Evolutionary conservation across 1,140 invertebrate species (phyloP).

Genomic region (Drosophila lowei): DNA sequence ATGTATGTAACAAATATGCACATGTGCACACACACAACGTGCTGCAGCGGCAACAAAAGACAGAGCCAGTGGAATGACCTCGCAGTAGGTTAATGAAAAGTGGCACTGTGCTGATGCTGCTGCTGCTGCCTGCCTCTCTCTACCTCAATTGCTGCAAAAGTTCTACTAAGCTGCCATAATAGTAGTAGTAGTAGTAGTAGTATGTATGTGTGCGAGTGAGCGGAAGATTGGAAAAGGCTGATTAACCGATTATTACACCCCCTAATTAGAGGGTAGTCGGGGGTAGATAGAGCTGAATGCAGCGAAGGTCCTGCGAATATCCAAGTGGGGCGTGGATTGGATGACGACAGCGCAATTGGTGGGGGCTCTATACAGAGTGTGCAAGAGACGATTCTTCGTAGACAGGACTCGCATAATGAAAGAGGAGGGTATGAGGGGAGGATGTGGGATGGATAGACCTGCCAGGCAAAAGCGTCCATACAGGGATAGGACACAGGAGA

Average conservation of each 20-base stretch:
- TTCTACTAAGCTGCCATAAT: background rate
- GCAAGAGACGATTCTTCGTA: too few relatives aligned
- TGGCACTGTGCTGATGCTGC: constrained; percentile 24
- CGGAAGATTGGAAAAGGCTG: background rate
- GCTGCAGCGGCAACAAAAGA: constrained; percentile 34
- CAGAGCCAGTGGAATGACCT: constrained; percentile 74
- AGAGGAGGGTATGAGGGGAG: too few relatives aligned
- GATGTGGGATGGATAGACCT: too few relatives aligned
- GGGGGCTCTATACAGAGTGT: too few relatives aligned
- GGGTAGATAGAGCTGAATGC: too few relatives aligned
- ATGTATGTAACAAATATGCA: constrained; percentile 16
- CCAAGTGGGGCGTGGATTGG: too few relatives aligned
- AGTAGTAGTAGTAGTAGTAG: too few relatives aligned
- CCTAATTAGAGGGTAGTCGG: constrained; percentile 5
- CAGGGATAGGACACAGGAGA: background rate
- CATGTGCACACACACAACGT: constrained; percentile 3
- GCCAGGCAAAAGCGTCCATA: too few relatives aligned
- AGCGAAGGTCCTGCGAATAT: too few relatives aligned
- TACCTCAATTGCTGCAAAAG: constrained; percentile 20
- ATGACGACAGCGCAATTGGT: too few relatives aligned
- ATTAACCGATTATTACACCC: constrained; percentile 48
- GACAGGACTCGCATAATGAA: too few relatives aligned
- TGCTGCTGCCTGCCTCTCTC: constrained; percentile 17
- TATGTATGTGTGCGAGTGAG: background rate
- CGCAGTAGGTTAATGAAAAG: constrained; percentile 76